A percentile compares a stretch with the other conserved stretches of the same genome.
These are phyloP conservation scores for Seriola aureovittata DNA, from an alignment of 2,113 vertebrate genomes.

Conservation along the genomic window DNA sequence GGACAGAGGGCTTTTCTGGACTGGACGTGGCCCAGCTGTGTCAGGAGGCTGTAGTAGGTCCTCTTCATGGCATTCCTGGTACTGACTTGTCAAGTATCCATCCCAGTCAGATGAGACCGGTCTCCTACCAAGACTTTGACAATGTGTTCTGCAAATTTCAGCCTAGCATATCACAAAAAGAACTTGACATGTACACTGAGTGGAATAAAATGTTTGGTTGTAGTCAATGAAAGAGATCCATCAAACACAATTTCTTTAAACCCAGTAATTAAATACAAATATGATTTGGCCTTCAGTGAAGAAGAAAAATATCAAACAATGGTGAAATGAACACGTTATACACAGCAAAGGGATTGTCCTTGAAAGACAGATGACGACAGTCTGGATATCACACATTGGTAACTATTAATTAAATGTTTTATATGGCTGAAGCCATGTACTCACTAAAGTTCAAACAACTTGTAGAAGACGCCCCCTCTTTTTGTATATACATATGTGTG, in stretches of 20 bases:
- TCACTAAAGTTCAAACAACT: constrained; percentile 89
- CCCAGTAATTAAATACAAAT: constrained; percentile 31
- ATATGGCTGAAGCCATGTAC: constrained; percentile 87
- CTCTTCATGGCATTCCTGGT: constrained; percentile 93
- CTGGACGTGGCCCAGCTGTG: constrained; percentile 96
- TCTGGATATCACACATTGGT: constrained; percentile 86
- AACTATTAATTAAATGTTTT: constrained; percentile 87
- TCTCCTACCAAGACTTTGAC: constrained; percentile 99
- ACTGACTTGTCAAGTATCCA: constrained; percentile 95
- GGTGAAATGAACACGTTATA: constrained; percentile 81
- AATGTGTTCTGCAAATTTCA: constrained; percentile 99
- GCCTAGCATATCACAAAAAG: constrained; percentile 99
- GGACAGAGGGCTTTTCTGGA: constrained; percentile 98
- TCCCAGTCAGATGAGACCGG: constrained; percentile 95
- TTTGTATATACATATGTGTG: constrained; percentile 76
- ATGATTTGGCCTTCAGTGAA: constrained; percentile 82
- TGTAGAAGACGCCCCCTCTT: constrained; percentile 89
- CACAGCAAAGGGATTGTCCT: constrained; percentile 79
- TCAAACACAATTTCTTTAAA: constrained; percentile 38
- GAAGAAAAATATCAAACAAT: constrained; percentile 82
- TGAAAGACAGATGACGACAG: constrained; percentile 85
- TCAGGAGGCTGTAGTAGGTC: constrained; percentile 95
- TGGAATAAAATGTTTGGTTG: constrained; percentile 99
- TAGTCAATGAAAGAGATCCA: constrained; percentile 89
- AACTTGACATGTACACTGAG: constrained; percentile 98